Evolutionary conservation across 64 coral and sea anemone species (phyloP), one percentile per base, ranked within the genome.

Genomic region (Pachyseris speciosa): DNA sequence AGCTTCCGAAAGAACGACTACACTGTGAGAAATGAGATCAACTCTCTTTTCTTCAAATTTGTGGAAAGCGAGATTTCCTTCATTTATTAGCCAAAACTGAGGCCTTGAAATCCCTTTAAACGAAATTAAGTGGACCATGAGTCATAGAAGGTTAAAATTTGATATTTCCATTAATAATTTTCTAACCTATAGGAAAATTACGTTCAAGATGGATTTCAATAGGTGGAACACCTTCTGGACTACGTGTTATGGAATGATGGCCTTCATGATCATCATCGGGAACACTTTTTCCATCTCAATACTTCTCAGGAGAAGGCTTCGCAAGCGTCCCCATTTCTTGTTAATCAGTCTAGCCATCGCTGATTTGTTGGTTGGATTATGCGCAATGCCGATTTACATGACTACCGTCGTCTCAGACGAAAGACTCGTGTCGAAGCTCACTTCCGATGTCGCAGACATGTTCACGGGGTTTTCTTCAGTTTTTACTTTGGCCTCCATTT

Each of bases 401-500:
- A 26, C 30, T 29, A 37, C 44, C 3, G 30, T 44, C 4, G 36
- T 30, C 7, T 78, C 33, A 17, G 37, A 36, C 49, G 5, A 17
- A 4, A 66, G 2, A 9, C 22, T 65, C 11, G 26, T 43, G 19
- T 43, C 59, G 45, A 13, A 37, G 33, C 73, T 65, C 49, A 45
- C 12, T 48, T 79, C 38, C 25, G 87, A 75, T 25, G 53, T 59
- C 3, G 72, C 52, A 19, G 73, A 89, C 22, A 77, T 89, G 44
- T 34, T 49, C 27, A 66, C 87, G 15, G 70, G 71, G 3, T 75
- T 89, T 40, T 19, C 72, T 0, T 89, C 87, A 7, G 39, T 79
- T 17, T 89, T 89, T 22, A 75, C 73, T 12, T 49, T 89, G 42
- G 57, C 25, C 64, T 19, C 65, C 9, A 89, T 89, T 49, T 89